Conservation (phyloP, 30 jellyfish, hydroid and myxozoan species). For the Cassiopea xamachana region DNA sequence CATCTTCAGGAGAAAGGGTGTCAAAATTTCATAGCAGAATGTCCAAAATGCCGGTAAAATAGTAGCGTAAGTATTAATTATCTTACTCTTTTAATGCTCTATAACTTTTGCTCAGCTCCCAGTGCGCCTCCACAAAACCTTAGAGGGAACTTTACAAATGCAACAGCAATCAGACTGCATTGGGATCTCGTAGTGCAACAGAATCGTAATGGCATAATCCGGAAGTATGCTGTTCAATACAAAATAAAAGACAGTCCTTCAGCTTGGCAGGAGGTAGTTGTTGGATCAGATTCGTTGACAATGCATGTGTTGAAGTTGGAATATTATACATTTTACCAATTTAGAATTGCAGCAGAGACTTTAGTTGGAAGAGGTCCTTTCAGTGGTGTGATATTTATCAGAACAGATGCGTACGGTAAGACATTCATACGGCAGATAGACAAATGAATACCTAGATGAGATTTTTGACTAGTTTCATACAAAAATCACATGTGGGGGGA, state of each 20-base stretch:
- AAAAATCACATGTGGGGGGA: too few relatives aligned
- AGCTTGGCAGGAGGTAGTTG: constrained; percentile 21
- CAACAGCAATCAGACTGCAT: constrained; percentile 38
- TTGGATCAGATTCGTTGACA: background rate
- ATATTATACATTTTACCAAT: constrained; percentile 30
- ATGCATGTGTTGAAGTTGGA: constrained; percentile 19
- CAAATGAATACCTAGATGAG: too few relatives aligned
- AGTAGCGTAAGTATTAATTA: too few relatives aligned
- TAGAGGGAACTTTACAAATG: constrained; percentile 29
- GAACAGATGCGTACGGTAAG: constrained; percentile 74
- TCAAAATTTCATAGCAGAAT: too few relatives aligned
- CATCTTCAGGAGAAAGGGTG: too few relatives aligned
- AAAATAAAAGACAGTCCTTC: background rate
- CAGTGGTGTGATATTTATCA: background rate
- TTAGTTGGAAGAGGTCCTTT: constrained; percentile 53
- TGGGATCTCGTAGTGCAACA: constrained; percentile 52
- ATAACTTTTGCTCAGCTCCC: constrained; percentile 14
- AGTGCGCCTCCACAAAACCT: constrained; percentile 19
- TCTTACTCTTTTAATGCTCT: background rate
- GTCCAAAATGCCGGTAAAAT: too few relatives aligned
- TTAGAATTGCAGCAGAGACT: constrained; percentile 47
- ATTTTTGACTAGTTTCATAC: too few relatives aligned
- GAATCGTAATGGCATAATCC: constrained; percentile 43
- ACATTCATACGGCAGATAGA: too few relatives aligned
- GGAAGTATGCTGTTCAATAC: constrained; percentile 18